Conservation (phyloP, 64 coral and sea anemone genomes). For the Acropora tenuis region DNA sequence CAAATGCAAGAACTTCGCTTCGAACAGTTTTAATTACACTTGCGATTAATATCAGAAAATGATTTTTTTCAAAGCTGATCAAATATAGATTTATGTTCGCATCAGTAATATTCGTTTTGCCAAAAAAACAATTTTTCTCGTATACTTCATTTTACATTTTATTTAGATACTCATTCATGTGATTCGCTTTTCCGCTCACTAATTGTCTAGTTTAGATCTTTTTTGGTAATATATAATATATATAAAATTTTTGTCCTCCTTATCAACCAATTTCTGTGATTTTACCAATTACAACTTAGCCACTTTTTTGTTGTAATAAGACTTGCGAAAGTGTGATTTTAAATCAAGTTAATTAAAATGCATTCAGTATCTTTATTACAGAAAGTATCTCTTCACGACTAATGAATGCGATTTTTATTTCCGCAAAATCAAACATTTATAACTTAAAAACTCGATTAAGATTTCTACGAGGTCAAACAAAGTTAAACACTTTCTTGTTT, state of each 20-base stretch:
- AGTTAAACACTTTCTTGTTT: not conserved
- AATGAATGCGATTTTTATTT: conserved; percentile 54
- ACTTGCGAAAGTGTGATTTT: not conserved
- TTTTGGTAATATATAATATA: no score
- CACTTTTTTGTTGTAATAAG: conserved; percentile 4
- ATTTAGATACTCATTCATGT: not conserved
- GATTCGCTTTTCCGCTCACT: not conserved
- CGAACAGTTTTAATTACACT: no score
- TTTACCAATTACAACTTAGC: conserved; percentile 18
- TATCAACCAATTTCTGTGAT: not conserved
- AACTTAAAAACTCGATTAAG: conserved; percentile 35
- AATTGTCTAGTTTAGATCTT: not conserved
- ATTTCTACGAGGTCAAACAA: conserved; percentile 24
- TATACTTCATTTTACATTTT: not conserved
- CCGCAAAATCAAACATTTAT: conserved; percentile 20
- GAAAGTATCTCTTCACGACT: conserved; percentile 19
- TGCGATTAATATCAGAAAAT: not conserved
- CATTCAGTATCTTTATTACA: not conserved
- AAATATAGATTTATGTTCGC: conserved; percentile 18
- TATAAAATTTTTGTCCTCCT: not conserved
- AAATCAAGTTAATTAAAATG: conserved; percentile 7
- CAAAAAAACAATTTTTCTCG: not conserved
- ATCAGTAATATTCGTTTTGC: conserved; percentile 17
- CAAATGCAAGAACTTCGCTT: no score
- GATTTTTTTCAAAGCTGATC: conserved; percentile 22